Percentiles rank a stretch among this genome's conserved stretches.
Conservation (phyloP, 2,797 vertebrate genomes). For the Peromyscus nudipes region DNA sequence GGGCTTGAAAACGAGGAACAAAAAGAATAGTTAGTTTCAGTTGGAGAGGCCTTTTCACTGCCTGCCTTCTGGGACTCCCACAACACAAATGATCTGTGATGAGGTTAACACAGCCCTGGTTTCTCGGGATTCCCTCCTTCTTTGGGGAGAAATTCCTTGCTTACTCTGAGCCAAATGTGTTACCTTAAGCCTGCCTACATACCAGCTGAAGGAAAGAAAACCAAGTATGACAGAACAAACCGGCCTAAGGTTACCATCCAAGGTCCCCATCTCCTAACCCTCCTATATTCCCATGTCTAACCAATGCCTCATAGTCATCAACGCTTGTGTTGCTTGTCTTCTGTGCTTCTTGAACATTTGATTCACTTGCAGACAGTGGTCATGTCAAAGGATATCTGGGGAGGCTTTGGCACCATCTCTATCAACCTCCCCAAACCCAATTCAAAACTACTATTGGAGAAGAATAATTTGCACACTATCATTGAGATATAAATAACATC, state of each 20-base stretch:
- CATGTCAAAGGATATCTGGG: not conserved
- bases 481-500: not conserved
- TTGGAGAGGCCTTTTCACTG: not conserved
- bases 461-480: not conserved
- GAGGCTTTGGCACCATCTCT: not conserved
- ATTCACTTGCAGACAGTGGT: not conserved
- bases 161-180: not conserved
- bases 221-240: not conserved
- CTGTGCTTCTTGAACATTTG: not conserved
- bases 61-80: not conserved
- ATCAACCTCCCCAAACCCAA: not conserved
- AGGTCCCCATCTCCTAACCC: not conserved
- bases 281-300: not conserved
- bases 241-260: not conserved
- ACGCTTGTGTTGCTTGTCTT: not conserved
- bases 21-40: slow-evolving; percentile 26
- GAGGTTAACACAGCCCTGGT: not conserved
- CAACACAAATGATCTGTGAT: slow-evolving; percentile 19
- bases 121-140: not conserved
- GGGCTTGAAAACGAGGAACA: slow-evolving; percentile 45
- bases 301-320: not conserved
- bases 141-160: not conserved
- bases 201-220: not conserved
- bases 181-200: not conserved
- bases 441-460: not conserved